phyloP scores from a whole-genome alignment of 1,140 invertebrate species.

The Onthophagus taurus region DNA sequence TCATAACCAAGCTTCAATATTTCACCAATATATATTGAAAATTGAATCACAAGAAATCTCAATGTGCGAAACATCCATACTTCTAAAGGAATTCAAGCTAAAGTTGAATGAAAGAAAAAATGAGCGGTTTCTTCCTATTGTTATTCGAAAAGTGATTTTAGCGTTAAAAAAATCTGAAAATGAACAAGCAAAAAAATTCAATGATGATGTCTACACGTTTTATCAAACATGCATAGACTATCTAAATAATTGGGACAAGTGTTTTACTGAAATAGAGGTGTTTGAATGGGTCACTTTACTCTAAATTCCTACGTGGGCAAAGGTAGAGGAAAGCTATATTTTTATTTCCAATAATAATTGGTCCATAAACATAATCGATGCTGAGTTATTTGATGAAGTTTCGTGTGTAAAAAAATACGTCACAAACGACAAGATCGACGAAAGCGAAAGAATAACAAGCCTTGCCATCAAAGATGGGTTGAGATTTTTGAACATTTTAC shows the following conservation, averaged over 20 bases:
- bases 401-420: conserved; percentile 3
- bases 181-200: conserved; percentile 6
- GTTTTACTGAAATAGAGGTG: conserved; percentile 6
- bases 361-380: background rate
- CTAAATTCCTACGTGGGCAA: background rate
- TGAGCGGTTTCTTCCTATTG: conserved; percentile 5
- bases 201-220: background rate
- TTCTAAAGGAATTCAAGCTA: conserved; percentile 3
- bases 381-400: conserved; percentile 5
- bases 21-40: too few species aligned
- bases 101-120: conserved; percentile 3
- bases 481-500: conserved; percentile 7
- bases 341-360: conserved; percentile 6
- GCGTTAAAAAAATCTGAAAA: conserved; percentile 5
- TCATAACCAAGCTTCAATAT: too few species aligned
- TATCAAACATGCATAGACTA: conserved; percentile 2
- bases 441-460: background rate
- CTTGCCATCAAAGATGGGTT: conserved; percentile 1
- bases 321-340: conserved; percentile 6
- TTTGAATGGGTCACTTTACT: conserved; percentile 4
- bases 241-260: conserved; percentile 6
- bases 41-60: too few species aligned
- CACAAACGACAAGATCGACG: conserved; percentile 1
- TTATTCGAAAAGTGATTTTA: conserved; percentile 3
- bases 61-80: background rate